These are phyloP conservation scores for Tapirus indicus DNA, from an alignment of 2,797 vertebrate species.

Conservation along the genomic window DNA sequence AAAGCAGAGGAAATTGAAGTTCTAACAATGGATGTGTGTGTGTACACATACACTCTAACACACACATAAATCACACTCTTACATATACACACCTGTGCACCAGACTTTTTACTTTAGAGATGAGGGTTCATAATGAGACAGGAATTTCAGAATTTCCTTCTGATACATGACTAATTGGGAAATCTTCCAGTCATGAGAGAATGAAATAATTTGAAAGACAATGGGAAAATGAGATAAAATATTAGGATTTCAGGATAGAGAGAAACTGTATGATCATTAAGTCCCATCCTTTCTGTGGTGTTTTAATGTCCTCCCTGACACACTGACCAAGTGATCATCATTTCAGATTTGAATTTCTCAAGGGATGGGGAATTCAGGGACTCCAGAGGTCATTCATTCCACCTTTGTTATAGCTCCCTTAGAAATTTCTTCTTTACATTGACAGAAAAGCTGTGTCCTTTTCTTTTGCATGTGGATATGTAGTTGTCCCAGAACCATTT, in stretches of 20 bases:
- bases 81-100: not conserved
- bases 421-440: not conserved
- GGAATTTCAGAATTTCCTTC: not conserved
- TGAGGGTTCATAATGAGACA: not conserved
- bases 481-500: not conserved
- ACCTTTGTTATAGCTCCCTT: not conserved
- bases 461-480: not conserved
- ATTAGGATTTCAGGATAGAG: not conserved
- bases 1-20: slow-evolving; percentile 36
- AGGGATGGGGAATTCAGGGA: not conserved
- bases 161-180: not conserved
- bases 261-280: not conserved
- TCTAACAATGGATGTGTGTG: not conserved
- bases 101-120: not conserved
- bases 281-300: not conserved
- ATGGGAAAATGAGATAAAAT: slow-evolving; percentile 7
- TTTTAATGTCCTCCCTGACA: not conserved
- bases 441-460: not conserved
- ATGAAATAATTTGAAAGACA: slow-evolving; percentile 29
- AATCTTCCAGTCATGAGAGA: not conserved
- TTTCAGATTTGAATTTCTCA: not conserved
- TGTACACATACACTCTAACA: not conserved
- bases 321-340: not conserved
- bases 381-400: not conserved
- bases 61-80: not conserved